Percentiles rank a stretch among this genome's conserved stretches.
phyloP scores from a whole-genome alignment of 1,140 invertebrate genomes.

The Musca vetustissima region DNA sequence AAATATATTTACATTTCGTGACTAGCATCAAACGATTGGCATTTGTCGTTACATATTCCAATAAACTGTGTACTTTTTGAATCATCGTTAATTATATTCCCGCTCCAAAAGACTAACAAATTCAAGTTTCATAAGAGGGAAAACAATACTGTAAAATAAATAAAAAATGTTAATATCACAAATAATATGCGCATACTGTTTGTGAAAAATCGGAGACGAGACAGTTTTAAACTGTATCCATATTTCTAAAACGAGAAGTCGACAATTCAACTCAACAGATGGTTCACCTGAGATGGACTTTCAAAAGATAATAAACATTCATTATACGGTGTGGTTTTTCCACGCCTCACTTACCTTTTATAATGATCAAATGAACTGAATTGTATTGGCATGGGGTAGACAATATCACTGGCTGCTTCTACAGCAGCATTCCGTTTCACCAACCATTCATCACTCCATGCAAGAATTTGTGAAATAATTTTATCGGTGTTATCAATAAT shows the following conservation, averaged over 20 bases:
- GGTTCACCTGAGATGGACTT: too few species aligned
- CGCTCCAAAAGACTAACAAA: conserved; percentile 39
- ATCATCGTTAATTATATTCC: conserved; percentile 29
- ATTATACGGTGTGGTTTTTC: too few species aligned
- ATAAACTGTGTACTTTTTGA: conserved; percentile 27
- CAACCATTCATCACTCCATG: conserved; percentile 46
- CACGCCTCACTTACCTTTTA: conserved; percentile 32
- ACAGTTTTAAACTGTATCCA: too few species aligned
- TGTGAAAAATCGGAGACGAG: too few species aligned
- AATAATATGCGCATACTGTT: too few species aligned
- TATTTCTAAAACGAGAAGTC: too few species aligned
- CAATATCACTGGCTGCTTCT: conserved; percentile 32
- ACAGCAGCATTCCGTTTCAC: conserved; percentile 31
- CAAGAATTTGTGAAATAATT: conserved; percentile 37
- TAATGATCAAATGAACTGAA: conserved; percentile 41
- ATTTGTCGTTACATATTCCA: conserved; percentile 19
- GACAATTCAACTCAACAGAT: too few species aligned
- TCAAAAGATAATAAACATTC: too few species aligned
- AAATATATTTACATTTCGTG: conserved; percentile 33
- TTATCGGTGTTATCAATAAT: conserved; percentile 32
- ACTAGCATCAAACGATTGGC: conserved; percentile 31
- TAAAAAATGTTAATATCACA: too few species aligned
- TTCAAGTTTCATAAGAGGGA: conserved; percentile 47
- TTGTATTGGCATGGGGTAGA: conserved; percentile 37
- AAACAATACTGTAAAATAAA: conserved; percentile 33